Conservation (phyloP, 2,797 vertebrate genomes). For the Protonibea diacanthus region DNA sequence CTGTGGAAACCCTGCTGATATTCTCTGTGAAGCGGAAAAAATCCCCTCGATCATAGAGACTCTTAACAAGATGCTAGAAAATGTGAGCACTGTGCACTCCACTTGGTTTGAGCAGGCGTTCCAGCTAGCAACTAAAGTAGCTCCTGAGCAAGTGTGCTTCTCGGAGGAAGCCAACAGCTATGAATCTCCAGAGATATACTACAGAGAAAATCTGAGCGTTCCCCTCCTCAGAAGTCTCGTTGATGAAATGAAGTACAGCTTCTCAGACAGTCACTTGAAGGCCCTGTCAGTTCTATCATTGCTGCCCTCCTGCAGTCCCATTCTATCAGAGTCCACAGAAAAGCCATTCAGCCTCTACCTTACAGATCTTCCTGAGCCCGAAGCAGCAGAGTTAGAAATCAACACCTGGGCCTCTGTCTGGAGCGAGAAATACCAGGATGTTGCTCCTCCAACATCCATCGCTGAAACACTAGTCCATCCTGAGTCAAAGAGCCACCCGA, state of each 20-base stretch:
- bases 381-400: slow-evolving; percentile 91
- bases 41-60: slow-evolving; percentile 91
- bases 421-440: slow-evolving; percentile 93
- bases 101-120: slow-evolving; percentile 97
- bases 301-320: slow-evolving; percentile 91
- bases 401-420: slow-evolving; percentile 94
- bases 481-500: slow-evolving; percentile 93
- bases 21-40: slow-evolving; percentile 95
- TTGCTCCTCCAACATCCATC: slow-evolving; percentile 92
- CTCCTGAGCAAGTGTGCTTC: slow-evolving; percentile 85
- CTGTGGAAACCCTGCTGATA: slow-evolving; percentile 94
- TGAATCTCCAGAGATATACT: slow-evolving; percentile 91
- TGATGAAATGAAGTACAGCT: slow-evolving; percentile 94
- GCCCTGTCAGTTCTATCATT: slow-evolving; percentile 93
- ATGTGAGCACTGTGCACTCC: slow-evolving; percentile 90
- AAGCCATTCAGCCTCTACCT: slow-evolving; percentile 91
- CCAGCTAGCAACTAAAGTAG: slow-evolving; percentile 90
- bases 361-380: slow-evolving; percentile 91
- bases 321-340: slow-evolving; percentile 88
- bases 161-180: slow-evolving; percentile 88
- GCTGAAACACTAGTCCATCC: slow-evolving; percentile 93
- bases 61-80: slow-evolving; percentile 92
- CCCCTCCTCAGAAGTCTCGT: slow-evolving; percentile 91
- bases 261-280: slow-evolving; percentile 93
- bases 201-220: slow-evolving; percentile 90